Evolutionary conservation across 2,888 invertebrate genomes (phyloP), one percentile per base, ranked within the genome.

Genomic region (Pachymerium ferrugineum): DNA sequence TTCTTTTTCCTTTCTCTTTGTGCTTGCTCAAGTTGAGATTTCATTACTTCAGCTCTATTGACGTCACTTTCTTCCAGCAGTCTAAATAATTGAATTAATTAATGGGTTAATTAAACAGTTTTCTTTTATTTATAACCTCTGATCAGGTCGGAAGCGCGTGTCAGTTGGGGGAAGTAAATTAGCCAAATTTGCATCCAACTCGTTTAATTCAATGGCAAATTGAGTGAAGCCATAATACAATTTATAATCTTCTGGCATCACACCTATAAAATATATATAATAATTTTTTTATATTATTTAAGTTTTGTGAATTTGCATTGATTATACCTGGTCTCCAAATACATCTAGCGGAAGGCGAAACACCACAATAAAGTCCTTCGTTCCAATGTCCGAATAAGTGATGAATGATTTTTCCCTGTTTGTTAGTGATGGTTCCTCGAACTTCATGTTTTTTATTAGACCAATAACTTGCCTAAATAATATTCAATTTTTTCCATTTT

Each of bases 201-300:
- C 92, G 83, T 93, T 93, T 74, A 93, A 85, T 81, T 92, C 92
- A 83, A 92, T 91, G 30, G 93, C 92, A 84, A 92, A 92, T 77
- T 90, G 85, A 3, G 92, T 91, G 84, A 93, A 93, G 3, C 92
- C 92, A 83, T 92, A 93, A 83, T 91, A 93, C 74, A 88, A 80
- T 80, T 91, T 90, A 82, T 89, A 88, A 78, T 92, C 90, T 16
- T 90, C 89, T 0, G 92, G 92, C 88, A 92, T 88, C 1, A 90
- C 88, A 69, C 91, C 89, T 88, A 79, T 30, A 76, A 75, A 75
- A 67, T 29, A 8, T 31, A n/a, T n/a, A n/a, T n/a, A 33, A 70
- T 12, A 10, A 16, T 31, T 6, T 70, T 16, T 6, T 70, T 6
- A 28, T 25, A 25, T 6, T 22, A 68, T n/a, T 72, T 47, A 42